Conservation (phyloP, 2,797 vertebrate species). For the Dryobates pubescens region DNA sequence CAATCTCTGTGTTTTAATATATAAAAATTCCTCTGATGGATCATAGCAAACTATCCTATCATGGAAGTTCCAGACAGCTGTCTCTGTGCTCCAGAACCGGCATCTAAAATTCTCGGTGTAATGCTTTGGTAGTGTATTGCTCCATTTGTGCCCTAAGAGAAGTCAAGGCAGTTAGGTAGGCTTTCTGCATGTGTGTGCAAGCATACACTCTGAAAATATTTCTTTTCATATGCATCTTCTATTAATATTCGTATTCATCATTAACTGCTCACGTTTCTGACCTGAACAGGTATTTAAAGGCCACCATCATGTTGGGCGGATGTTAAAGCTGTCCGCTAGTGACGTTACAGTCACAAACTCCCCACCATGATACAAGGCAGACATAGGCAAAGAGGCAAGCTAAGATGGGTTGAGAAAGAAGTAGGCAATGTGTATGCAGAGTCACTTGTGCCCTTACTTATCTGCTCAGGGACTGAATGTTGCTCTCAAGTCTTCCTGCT, state of each 20-base stretch:
- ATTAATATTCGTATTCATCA: not conserved
- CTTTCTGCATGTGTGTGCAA: not conserved
- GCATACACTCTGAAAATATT: not conserved
- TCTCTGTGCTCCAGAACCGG: not conserved
- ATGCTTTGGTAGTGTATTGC: not conserved
- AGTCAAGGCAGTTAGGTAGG: not conserved
- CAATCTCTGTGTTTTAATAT: conserved; percentile 62
- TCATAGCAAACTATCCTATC: conserved; percentile 31
- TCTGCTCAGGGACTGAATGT: not conserved
- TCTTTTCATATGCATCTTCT: not conserved
- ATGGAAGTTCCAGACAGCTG: conserved; percentile 35
- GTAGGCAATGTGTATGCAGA: not conserved
- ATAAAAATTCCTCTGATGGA: conserved; percentile 66
- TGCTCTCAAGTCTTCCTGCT: not conserved
- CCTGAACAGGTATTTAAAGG: not conserved
- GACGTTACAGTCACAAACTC: not conserved
- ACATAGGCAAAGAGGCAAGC: not conserved
- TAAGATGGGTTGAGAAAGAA: not conserved
- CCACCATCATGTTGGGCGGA: not conserved
- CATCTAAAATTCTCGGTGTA: not conserved
- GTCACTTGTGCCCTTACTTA: not conserved
- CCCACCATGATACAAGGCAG: not conserved
- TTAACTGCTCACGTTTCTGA: not conserved
- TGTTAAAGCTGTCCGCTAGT: not conserved
- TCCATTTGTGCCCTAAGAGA: not conserved